Evolutionary conservation across 2,888 invertebrate genomes (phyloP).

Genomic region (Thyatira batis): DNA sequence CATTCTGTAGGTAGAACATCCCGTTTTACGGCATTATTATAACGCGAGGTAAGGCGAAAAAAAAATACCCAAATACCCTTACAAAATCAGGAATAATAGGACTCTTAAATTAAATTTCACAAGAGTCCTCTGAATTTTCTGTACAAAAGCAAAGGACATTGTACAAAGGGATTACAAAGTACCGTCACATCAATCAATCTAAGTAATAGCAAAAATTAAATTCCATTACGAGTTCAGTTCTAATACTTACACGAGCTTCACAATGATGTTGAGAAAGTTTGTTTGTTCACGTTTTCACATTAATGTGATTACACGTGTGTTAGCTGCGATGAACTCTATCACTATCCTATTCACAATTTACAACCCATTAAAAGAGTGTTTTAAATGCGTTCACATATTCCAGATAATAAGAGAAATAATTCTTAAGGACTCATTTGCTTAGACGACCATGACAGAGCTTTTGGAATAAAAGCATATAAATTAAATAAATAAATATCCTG

Average conservation of each 20-base stretch:
- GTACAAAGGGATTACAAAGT: conserved; percentile 28
- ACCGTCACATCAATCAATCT: conserved; percentile 46
- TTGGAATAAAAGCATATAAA: too few species aligned
- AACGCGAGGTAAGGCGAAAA: conserved; percentile 1
- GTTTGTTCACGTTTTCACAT: too few species aligned
- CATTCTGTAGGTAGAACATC: background rate
- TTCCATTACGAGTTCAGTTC: conserved; percentile 14
- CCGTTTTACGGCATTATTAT: conserved; percentile 3
- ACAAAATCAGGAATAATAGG: conserved; percentile 2
- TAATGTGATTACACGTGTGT: too few species aligned
- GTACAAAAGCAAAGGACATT: conserved; percentile 12
- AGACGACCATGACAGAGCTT: too few species aligned
- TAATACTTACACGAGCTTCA: conserved; percentile 16
- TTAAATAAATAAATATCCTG: too few species aligned
- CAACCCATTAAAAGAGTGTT: too few species aligned
- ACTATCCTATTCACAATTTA: too few species aligned
- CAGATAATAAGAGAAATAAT: too few species aligned
- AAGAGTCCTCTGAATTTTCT: conserved; percentile 15
- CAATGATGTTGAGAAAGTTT: conserved; percentile 20
- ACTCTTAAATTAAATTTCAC: conserved; percentile 13
- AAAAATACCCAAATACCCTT: conserved; percentile 5
- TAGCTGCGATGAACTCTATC: too few species aligned
- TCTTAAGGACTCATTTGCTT: too few species aligned
- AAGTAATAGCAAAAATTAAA: conserved; percentile 47
- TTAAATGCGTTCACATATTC: too few species aligned